These are phyloP conservation scores for Willisornis vidua DNA, from an alignment of 2,113 vertebrate genomes.

Conservation along the genomic window DNA sequence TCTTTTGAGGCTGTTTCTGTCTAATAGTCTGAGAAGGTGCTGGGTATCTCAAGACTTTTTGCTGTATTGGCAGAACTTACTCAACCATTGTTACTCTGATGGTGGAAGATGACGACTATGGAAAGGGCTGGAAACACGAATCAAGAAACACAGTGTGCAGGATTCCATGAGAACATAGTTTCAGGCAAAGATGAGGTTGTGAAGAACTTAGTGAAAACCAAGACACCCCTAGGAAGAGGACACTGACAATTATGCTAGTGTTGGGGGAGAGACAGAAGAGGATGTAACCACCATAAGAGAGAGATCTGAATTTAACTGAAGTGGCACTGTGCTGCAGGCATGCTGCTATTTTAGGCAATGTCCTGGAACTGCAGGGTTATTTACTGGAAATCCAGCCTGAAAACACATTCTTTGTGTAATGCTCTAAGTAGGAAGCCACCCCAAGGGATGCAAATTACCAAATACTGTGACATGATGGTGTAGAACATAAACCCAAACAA, in stretches of 20 bases:
- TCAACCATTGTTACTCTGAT: background rate
- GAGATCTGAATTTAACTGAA: background rate
- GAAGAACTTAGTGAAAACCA: background rate
- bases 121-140: background rate
- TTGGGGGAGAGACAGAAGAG: background rate
- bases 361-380: conserved; percentile 51
- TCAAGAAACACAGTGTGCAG: background rate
- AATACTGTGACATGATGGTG: conserved; percentile 35
- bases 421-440: conserved; percentile 27
- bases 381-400: conserved; percentile 69
- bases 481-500: conserved; percentile 65
- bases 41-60: background rate
- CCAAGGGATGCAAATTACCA: conserved; percentile 56
- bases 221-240: background rate
- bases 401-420: conserved; percentile 63
- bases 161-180: background rate
- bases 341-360: conserved; percentile 51
- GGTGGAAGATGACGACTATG: background rate
- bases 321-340: background rate
- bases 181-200: background rate
- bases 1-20: background rate
- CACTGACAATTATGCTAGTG: background rate
- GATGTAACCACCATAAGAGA: background rate
- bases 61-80: background rate
- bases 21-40: background rate